Conservation (phyloP, 53 echinoderm and acorn worm species). For the Paracentrotus lividus region DNA sequence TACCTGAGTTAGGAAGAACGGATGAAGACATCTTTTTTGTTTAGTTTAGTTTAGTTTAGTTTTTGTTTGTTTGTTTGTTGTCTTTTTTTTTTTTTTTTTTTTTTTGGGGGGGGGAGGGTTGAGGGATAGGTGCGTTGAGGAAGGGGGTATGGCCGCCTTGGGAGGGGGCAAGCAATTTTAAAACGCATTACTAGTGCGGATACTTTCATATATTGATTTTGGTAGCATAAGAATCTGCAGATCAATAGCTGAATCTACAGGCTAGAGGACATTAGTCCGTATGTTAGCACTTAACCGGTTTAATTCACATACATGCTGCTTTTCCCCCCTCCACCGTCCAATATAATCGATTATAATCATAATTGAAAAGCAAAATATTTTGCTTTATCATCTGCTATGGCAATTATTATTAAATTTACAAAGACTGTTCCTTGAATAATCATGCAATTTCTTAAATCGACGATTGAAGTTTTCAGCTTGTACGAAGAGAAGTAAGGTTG, state of each 20-base stretch:
- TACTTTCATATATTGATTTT: neutral
- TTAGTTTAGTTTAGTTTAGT: no score
- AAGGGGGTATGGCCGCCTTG: neutral
- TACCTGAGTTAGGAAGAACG: no score
- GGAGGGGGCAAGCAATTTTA: neutral
- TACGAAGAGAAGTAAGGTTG: neutral
- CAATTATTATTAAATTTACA: no score
- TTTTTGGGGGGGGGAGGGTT: neutral
- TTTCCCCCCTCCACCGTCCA: neutral
- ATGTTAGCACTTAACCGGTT: conserved; percentile 14
- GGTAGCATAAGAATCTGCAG: neutral
- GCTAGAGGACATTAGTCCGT: neutral
- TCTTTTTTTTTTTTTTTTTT: no score
- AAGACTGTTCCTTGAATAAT: no score
- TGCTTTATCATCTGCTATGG: no score
- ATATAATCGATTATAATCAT: neutral
- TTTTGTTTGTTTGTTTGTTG: no score
- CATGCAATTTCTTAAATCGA: no score
- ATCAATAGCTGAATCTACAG: neutral
- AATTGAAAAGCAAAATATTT: neutral
- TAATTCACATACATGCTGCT: neutral
- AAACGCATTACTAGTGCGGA: neutral
- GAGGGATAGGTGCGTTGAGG: neutral
- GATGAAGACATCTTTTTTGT: no score
- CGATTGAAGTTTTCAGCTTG: no score